These are phyloP conservation scores for Epinephelus lanceolatus DNA, from an alignment of 2,113 vertebrate species.

Conservation along the genomic window DNA sequence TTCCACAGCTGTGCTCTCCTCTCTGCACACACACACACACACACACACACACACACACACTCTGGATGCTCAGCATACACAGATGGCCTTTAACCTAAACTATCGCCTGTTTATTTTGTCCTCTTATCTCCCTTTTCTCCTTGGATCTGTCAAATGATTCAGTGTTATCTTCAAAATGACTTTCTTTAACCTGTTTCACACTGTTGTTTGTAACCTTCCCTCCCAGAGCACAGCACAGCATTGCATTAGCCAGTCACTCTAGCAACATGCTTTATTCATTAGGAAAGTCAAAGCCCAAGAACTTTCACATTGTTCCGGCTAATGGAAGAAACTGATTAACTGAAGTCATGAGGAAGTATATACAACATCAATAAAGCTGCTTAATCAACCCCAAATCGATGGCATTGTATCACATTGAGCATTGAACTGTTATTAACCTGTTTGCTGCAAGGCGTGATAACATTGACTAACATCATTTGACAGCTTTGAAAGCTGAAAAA, in stretches of 20 bases:
- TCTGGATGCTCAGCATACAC: slow-evolving; percentile 31
- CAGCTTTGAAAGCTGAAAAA: slow-evolving; percentile 28
- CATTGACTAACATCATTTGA: slow-evolving; percentile 26
- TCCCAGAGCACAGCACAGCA: slow-evolving; percentile 18
- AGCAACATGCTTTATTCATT: slow-evolving; percentile 45
- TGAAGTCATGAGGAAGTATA: slow-evolving; percentile 35
- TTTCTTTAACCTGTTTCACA: slow-evolving; percentile 57
- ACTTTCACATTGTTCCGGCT: slow-evolving; percentile 25
- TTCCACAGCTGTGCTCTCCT: slow-evolving; percentile 43
- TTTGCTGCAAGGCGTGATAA: slow-evolving; percentile 29
- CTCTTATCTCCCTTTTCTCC: slow-evolving; percentile 17
- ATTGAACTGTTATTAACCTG: slow-evolving; percentile 28
- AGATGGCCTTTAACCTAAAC: slow-evolving; percentile 34
- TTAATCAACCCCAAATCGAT: slow-evolving; percentile 57
- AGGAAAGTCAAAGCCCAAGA: slow-evolving; percentile 18
- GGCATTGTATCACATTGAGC: slow-evolving; percentile 23
- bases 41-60: background rate
- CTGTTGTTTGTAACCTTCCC: slow-evolving; percentile 51
- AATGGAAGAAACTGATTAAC: slow-evolving; percentile 49
- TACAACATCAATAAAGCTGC: slow-evolving; percentile 45
- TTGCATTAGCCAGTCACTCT: slow-evolving; percentile 49
- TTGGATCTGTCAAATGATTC: slow-evolving; percentile 34
- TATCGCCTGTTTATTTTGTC: slow-evolving; percentile 2
- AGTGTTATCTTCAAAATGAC: slow-evolving; percentile 35
- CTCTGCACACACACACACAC: background rate